Conservation (phyloP, 2,888 invertebrate genomes). For the Dynastes maya region DNA sequence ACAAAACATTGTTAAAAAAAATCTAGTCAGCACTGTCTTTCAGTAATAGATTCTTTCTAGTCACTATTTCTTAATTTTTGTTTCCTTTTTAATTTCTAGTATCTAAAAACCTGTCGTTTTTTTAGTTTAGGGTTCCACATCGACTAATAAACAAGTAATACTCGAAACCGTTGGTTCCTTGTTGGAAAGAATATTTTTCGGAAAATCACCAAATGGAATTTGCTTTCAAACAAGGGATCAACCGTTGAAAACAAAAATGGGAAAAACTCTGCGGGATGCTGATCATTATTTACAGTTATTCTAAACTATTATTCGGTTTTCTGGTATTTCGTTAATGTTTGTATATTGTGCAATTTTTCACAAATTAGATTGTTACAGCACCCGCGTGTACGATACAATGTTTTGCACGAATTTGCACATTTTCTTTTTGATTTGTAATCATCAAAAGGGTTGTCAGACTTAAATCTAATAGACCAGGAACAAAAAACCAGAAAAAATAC, state of each 20-base stretch:
- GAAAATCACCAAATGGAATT: not conserved
- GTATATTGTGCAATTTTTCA: conserved; percentile 59
- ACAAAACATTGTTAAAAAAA: conserved; percentile 60
- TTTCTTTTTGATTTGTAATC: conserved; percentile 59
- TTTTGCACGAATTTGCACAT: conserved; percentile 67
- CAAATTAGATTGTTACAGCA: conserved; percentile 61
- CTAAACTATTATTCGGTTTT: conserved; percentile 10
- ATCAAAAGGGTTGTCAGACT: conserved; percentile 55
- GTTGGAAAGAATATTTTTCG: conserved; percentile 10
- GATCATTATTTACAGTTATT: conserved; percentile 53
- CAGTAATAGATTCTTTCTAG: conserved; percentile 64
- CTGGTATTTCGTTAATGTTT: conserved; percentile 50
- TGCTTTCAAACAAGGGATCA: conserved; percentile 26
- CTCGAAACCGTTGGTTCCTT: conserved; percentile 44
- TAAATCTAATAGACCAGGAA: conserved; percentile 24
- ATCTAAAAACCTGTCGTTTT: conserved; percentile 45
- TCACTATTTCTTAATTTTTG: conserved; percentile 53
- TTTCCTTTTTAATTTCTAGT: conserved; percentile 43
- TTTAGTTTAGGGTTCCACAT: conserved; percentile 54
- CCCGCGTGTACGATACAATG: conserved; percentile 65
- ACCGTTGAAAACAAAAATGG: conserved; percentile 14
- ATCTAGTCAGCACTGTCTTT: conserved; percentile 68
- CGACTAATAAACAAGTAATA: conserved; percentile 52
- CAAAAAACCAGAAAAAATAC: conserved; percentile 20
- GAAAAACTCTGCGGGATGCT: conserved; percentile 56